Evolutionary conservation across 1,140 invertebrate genomes (phyloP), one percentile per base, ranked within the genome.

Genomic region (Chionoecetes opilio): DNA sequence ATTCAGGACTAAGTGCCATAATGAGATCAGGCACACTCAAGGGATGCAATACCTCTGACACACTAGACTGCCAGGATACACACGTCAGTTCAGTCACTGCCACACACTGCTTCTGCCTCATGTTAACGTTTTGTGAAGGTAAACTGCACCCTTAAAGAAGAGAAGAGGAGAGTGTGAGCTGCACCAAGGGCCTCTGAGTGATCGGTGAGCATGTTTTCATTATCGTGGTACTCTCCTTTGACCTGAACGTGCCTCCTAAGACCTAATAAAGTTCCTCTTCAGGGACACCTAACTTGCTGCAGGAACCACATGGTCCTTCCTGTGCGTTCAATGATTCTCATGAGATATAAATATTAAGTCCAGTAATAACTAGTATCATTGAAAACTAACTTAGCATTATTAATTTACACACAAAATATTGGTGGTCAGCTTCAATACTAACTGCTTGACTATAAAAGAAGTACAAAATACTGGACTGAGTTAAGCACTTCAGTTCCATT

Each of bases 1-100:
- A 91, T 91, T 75, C 41, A 75, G 53, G 89, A 91, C 89, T 91
- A 91, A 63, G 89, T 32, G 29, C 89, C 89, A 34, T 91, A 91
- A 91, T 91, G 41, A 91, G 46, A 34, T 63, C 46, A 91, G 89
- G 37, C 89, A 91, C 89, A 91, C 89, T 91, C 89, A 91, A 91
- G 53, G 46, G 37, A 91, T 75, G 46, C 26, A 35, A 91, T 75
- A 91, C 41, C 89, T 91, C 75, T 75, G 31, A 37, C 26, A 75
- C 53, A 75, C 41, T 34, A 29, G 31, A 91, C 14, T 8, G 8
- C 46, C 89, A 91, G 89, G 53, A 17, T 34, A 46, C 75, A 26
- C 46, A 63, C 46, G 31, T 91, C 89, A 91, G 21, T 75, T 46
- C 46, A 75, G 26, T 88, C 86, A 88, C 29, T 37, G 6, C 38